These are phyloP conservation scores for Anableps anableps DNA, from an alignment of 2,797 vertebrate genomes.

Conservation along the genomic window DNA sequence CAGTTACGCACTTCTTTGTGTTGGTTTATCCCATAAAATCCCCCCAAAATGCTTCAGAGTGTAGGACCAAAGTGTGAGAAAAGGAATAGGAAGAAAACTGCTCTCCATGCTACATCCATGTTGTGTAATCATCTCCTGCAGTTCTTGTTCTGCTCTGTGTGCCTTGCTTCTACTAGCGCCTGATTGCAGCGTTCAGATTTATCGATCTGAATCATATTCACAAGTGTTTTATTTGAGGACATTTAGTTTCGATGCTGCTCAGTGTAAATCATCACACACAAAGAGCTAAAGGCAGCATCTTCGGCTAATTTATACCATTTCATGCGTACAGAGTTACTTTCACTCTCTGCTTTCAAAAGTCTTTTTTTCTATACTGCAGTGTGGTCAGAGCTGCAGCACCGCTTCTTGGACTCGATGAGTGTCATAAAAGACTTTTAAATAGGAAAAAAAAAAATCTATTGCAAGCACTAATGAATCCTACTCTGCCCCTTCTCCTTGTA, in stretches of 20 bases:
- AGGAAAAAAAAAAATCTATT: constrained; percentile 27
- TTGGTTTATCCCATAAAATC: not conserved
- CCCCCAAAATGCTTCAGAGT: not conserved
- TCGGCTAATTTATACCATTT: not conserved
- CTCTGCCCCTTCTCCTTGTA: constrained; percentile 3
- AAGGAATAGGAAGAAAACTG: not conserved
- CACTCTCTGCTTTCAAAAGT: constrained; percentile 17
- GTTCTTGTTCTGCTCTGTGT: constrained; percentile 22
- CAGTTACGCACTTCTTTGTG: not conserved
- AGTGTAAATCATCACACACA: constrained; percentile 19
- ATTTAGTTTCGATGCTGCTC: not conserved
- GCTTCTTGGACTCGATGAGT: constrained; percentile 10
- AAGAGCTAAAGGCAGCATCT: not conserved
- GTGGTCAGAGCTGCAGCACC: not conserved
- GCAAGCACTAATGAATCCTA: constrained; percentile 33
- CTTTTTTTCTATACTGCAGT: not conserved
- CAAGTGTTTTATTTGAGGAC: constrained; percentile 7
- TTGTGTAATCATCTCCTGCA: not conserved
- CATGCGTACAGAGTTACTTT: constrained; percentile 9
- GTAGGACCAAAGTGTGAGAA: not conserved
- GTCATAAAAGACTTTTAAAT: constrained; percentile 38
- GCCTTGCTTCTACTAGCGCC: not conserved
- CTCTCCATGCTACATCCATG: not conserved
- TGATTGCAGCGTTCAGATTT: constrained; percentile 22
- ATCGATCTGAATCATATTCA: not conserved